Evolutionary conservation across 2,797 vertebrate genomes (phyloP).

Genomic region (Brachyalestes nurse): DNA sequence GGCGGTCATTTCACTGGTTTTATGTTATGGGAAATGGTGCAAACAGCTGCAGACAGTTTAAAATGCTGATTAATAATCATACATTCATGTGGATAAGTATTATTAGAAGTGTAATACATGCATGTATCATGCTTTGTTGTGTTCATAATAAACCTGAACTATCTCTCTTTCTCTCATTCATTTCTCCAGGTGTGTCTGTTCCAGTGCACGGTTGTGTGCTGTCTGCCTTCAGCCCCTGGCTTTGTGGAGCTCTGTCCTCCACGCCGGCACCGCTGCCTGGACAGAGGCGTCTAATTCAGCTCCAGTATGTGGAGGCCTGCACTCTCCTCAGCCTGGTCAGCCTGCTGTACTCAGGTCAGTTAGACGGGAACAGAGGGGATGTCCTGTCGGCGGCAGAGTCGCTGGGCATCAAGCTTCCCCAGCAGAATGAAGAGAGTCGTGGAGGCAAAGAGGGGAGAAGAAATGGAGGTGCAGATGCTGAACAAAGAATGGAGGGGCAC

Average conservation of each 20-base stretch:
- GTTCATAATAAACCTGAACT: neutral
- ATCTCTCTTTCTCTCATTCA: slow-evolving; percentile 8
- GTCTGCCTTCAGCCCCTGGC: slow-evolving; percentile 74
- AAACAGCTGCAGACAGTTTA: no score
- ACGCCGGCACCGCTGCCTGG: slow-evolving; percentile 55
- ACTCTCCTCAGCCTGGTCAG: slow-evolving; percentile 72
- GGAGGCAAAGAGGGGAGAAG: neutral
- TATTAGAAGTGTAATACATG: no score
- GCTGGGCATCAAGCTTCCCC: slow-evolving; percentile 53
- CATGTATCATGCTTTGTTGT: no score
- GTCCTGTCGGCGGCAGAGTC: slow-evolving; percentile 71
- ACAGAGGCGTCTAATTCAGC: slow-evolving; percentile 70
- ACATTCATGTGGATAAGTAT: neutral
- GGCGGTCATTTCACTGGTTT: no score
- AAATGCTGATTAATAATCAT: no score
- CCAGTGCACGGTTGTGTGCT: slow-evolving; percentile 78
- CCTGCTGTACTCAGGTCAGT: slow-evolving; percentile 77
- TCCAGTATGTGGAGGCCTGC: slow-evolving; percentile 62
- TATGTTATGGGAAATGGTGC: no score
- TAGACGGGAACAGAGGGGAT: slow-evolving; percentile 70
- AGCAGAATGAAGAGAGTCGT: neutral
- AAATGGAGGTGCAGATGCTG: slow-evolving; percentile 27
- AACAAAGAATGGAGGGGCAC: neutral
- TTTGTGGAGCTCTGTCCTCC: slow-evolving; percentile 69
- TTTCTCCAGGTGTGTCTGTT: slow-evolving; percentile 72